A percentile compares a stretch with the other conserved stretches of the same genome.
Conservation (phyloP, 2,113 vertebrate genomes). For the Sisor rabdophorus region DNA sequence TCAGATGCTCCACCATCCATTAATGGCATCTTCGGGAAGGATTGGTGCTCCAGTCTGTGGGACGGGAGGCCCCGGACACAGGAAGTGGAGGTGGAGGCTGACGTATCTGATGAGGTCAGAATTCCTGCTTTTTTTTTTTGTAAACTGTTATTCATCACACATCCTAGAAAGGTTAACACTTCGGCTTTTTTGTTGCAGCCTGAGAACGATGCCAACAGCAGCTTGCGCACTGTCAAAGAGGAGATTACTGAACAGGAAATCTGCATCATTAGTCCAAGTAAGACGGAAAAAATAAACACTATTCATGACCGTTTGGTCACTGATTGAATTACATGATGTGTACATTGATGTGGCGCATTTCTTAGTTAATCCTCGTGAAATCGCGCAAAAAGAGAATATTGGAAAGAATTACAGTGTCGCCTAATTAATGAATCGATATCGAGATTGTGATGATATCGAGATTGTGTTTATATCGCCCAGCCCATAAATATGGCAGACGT, state of each 20-base stretch:
- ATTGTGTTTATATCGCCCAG: no score
- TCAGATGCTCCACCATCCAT: slow-evolving; percentile 54
- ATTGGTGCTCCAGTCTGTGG: slow-evolving; percentile 69
- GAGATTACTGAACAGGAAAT: slow-evolving; percentile 45
- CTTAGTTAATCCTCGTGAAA: no score
- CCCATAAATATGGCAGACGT: no score
- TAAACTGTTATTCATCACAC: not conserved
- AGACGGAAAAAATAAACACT: not conserved
- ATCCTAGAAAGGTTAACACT: not conserved
- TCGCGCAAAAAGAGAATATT: no score
- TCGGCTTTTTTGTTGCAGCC: not conserved
- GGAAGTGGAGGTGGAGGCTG: slow-evolving; percentile 30
- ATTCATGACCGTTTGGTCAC: not conserved
- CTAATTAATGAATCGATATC: no score
- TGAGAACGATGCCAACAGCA: slow-evolving; percentile 31
- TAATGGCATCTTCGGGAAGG: slow-evolving; percentile 67
- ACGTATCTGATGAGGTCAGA: slow-evolving; percentile 30
- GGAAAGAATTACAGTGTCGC: no score
- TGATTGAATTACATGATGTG: no score
- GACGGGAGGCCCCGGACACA: slow-evolving; percentile 51
- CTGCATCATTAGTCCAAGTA: slow-evolving; percentile 23
- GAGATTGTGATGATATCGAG: no score
- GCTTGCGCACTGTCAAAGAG: slow-evolving; percentile 51
- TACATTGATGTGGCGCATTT: no score
- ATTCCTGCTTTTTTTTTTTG: slow-evolving; percentile 1